Evolutionary conservation across 2,797 vertebrate genomes (phyloP).

Genomic region (Enteromius radiatus): DNA sequence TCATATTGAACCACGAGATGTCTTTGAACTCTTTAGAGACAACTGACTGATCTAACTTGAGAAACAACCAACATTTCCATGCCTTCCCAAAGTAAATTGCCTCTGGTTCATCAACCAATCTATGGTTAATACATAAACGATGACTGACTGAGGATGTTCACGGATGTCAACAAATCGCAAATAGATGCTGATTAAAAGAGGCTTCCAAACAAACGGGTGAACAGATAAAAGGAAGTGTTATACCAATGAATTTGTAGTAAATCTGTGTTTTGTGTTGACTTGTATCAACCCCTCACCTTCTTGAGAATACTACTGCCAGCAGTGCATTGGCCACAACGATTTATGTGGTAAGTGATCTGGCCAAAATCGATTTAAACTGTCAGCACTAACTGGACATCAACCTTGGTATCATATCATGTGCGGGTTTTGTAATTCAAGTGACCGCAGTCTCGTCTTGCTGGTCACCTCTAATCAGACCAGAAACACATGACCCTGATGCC

Average conservation of each 20-base stretch:
- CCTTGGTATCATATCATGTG: slow-evolving; percentile 79
- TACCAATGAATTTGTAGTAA: not conserved
- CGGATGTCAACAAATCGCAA: slow-evolving; percentile 9
- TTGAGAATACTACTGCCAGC: slow-evolving; percentile 50
- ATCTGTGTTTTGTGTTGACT: not conserved
- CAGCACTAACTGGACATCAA: slow-evolving; percentile 83
- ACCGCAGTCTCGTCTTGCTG: slow-evolving; percentile 77
- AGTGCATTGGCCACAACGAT: slow-evolving; percentile 71
- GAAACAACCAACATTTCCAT: slow-evolving; percentile 47
- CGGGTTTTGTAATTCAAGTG: slow-evolving; percentile 74
- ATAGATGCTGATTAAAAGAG: not conserved
- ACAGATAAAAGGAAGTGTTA: not conserved
- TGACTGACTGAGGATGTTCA: slow-evolving; percentile 30
- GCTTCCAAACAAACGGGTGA: not conserved
- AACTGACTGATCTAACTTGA: slow-evolving; percentile 48
- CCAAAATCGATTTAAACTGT: slow-evolving; percentile 80
- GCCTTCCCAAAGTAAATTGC: slow-evolving; percentile 28
- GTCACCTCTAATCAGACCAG: slow-evolving; percentile 76
- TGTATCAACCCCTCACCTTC: slow-evolving; percentile 49
- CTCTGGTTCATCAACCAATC: slow-evolving; percentile 23
- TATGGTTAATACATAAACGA: slow-evolving; percentile 23
- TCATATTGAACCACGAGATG: slow-evolving; percentile 57
- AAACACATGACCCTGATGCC: slow-evolving; percentile 40
- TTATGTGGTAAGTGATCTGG: slow-evolving; percentile 79
- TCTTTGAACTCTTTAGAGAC: slow-evolving; percentile 52